Base-by-base conservation (phyloP, 2,888 invertebrate genomes). In the Drosophila birchii region DNA sequence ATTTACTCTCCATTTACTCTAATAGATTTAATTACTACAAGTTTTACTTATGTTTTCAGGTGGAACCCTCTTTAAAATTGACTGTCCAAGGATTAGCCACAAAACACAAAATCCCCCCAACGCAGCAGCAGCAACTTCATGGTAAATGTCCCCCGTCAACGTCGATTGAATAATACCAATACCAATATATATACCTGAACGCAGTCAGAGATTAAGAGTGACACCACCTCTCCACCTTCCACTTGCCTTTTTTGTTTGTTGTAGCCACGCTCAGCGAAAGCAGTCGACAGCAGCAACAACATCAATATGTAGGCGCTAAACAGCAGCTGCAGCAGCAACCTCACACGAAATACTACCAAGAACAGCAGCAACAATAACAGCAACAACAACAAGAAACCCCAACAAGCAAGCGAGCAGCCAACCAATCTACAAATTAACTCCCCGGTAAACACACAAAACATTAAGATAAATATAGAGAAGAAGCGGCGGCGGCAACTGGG, bases 251-350 rank as follows among this genome's bases (percentile, higher is more conserved):
- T 81, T 59, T 75, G 55, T 73, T 75, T 73, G 66, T 67, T 88
- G 86, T 81, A 78, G 76, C 89, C 64, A 81, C 90, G 73, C 77
- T 84, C 77, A 78, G 81, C 66, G 90, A 81, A 67, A 85, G 90
- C 78, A 91, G 85, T 86, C 90, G 86, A 78, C 91, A 90, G 56
- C 81, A 85, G 75, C 83, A 81, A 77, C 62, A 79, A 64, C 54
- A 72, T 58, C 78, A 86, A 60, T 81, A 86, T 87, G 82, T 87
- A 89, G 82, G 71, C 75, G 73, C 64, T 78, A 57, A 45, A 49
- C 60, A 61, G 64, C 60, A 84, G 41, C 80, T 79, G 51, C 34
- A 51, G 51, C 90, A 90, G 56, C 81, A 83, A 60, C 80, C 80
- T 82, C 61, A 82, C 74, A 72, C 63, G 66, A 80, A 81, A 62